Percentiles rank a stretch among this genome's conserved stretches.
phyloP scores from a whole-genome alignment of 2,797 vertebrate genomes.

The Phylloscopus collybita region DNA sequence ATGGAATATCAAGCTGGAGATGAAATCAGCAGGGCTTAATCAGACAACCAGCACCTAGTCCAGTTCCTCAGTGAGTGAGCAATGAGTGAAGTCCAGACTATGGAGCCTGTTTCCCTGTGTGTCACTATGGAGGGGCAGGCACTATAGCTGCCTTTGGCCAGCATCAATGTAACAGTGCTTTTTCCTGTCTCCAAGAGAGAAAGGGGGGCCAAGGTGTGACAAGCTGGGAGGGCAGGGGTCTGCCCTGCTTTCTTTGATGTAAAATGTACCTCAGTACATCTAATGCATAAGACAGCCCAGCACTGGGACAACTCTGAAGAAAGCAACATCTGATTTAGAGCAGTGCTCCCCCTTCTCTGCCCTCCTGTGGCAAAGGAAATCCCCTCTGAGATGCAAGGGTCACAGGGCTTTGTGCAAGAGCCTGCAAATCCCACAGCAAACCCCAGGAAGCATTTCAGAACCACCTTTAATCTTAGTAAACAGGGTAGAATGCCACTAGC shows the following conservation, averaged over 20 bases:
- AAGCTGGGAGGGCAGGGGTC: background rate
- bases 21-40: background rate
- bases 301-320: background rate
- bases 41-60: background rate
- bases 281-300: background rate
- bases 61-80: background rate
- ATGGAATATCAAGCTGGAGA: background rate
- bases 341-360: background rate
- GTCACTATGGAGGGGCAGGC: background rate
- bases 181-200: background rate
- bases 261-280: background rate
- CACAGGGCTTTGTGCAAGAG: background rate
- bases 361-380: background rate
- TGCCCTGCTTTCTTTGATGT: background rate
- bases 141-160: background rate
- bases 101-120: background rate
- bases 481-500: background rate
- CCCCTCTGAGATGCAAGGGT: background rate
- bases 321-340: background rate
- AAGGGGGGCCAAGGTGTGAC: background rate
- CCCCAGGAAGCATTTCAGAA: background rate
- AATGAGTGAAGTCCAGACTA: rapidly evolving
- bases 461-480: background rate
- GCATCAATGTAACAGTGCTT: rapidly evolving
- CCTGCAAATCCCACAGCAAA: background rate